Evolutionary conservation across 2,113 vertebrate species (phyloP), one percentile per base, ranked within the genome.

Genomic region (Muntiacus muntjak): DNA sequence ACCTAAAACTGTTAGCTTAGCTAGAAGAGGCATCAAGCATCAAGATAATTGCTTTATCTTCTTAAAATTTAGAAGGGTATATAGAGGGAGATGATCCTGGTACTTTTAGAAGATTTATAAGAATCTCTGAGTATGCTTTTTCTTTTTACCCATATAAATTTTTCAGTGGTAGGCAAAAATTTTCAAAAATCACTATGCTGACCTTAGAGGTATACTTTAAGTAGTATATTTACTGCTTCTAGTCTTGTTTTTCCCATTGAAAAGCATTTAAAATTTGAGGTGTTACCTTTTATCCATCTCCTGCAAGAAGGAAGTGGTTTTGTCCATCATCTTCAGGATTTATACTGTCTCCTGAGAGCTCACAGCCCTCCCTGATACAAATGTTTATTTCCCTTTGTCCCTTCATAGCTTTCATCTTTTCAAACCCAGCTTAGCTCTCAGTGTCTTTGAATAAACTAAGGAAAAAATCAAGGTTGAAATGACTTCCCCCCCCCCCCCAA

Each of bases 231-330:
- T 96, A 96, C 30, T 94, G 58, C 15, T 74, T 94, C 21, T 55
- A 13, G 11, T 91, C 93, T 94, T 97, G 36, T 85, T 94, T 96
- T 92, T 84, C 26, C n/a, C 64, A 92, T 13, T 54, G n/a, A 57
- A 60, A 94, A 79, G 0, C 30, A 64, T 87, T 95, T 88, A 74
- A 97, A 91, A 62, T 57, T 13, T 97, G 50, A 91, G 23, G 12
- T 50, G 19, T 1, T 90, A 57, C 16, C 5, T 90, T 92, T 82
- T 88, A 82, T 26, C 17, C 36, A 62, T 67, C 43, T 87, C 50
- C 40, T 87, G 19, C 40, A 82, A 57, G 33, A 97, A 90, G 16
- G 2, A 76, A 60, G 58, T 30, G 43, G 6, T 62, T 92, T 94
- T 92, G 14, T 67, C 87, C 67, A 71, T 71, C 17, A 91, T 83